Evolutionary conservation across 2,888 invertebrate species (phyloP).

Genomic region (Alitta virens): DNA sequence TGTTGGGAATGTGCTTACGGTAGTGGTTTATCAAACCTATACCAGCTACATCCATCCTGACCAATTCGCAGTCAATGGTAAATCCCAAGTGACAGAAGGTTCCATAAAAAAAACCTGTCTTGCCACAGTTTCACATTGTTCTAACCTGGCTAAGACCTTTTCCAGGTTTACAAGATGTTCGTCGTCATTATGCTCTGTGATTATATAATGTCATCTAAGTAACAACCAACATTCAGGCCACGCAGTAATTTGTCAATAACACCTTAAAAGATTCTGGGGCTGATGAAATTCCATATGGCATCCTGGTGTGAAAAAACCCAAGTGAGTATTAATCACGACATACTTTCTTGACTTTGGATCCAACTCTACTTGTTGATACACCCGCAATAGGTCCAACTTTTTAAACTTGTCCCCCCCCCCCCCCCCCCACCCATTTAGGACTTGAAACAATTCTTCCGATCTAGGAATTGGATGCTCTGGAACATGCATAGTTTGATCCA

Average conservation of each 20-base stretch:
- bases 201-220: slow-evolving; percentile 1
- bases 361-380: slow-evolving; percentile 1
- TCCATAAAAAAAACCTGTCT: too few species aligned
- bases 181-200: background rate
- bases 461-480: too few species aligned
- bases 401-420: background rate
- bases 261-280: slow-evolving; percentile 8
- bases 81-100: too few species aligned
- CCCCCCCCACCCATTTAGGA: too few species aligned
- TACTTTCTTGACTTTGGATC: slow-evolving; percentile 1
- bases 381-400: slow-evolving; percentile 4
- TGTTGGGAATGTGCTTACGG: background rate
- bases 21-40: slow-evolving; percentile 7
- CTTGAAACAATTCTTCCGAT: too few species aligned
- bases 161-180: background rate
- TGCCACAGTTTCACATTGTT: too few species aligned
- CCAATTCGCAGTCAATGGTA: too few species aligned
- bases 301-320: background rate
- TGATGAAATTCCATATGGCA: slow-evolving; percentile 7
- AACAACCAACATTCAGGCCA: background rate
- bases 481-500: too few species aligned
- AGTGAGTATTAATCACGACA: background rate
- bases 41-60: too few species aligned
- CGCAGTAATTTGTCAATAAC: slow-evolving; percentile 1
- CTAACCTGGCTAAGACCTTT: background rate